Conservation (phyloP, 2,113 vertebrate genomes). For the Cervus canadensis region DNA sequence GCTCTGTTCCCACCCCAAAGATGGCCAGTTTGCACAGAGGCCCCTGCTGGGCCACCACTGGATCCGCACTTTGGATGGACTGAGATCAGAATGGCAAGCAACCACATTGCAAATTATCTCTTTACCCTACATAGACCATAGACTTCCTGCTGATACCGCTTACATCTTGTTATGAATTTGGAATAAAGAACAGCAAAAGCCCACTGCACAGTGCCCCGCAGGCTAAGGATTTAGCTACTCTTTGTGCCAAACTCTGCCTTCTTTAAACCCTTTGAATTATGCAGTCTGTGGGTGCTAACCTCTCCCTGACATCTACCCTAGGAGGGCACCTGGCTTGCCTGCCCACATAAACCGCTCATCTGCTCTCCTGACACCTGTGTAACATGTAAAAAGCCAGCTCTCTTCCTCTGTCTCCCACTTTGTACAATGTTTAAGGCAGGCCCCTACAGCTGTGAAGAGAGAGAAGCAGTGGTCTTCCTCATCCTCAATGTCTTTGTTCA, state of each 20-base stretch:
- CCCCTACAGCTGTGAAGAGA: background rate
- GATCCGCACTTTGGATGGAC: background rate
- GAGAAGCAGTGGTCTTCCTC: background rate
- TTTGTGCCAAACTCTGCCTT: background rate
- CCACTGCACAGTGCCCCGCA: too few species aligned
- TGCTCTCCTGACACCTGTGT: background rate
- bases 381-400: background rate
- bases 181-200: background rate
- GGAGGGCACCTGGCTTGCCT: background rate
- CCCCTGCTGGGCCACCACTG: too few species aligned
- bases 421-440: background rate
- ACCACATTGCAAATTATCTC: background rate
- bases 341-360: background rate
- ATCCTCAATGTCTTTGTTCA: background rate
- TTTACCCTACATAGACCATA: background rate
- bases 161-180: background rate
- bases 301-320: background rate
- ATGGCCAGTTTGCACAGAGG: background rate
- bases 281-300: background rate
- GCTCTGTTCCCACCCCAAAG: background rate
- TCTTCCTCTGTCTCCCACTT: background rate
- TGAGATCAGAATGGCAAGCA: background rate
- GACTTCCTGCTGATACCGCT: background rate
- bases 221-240: background rate
- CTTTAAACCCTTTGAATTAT: background rate